These are phyloP conservation scores for Ridgeia piscesae DNA, from an alignment of 1,140 invertebrate species.

Conservation along the genomic window DNA sequence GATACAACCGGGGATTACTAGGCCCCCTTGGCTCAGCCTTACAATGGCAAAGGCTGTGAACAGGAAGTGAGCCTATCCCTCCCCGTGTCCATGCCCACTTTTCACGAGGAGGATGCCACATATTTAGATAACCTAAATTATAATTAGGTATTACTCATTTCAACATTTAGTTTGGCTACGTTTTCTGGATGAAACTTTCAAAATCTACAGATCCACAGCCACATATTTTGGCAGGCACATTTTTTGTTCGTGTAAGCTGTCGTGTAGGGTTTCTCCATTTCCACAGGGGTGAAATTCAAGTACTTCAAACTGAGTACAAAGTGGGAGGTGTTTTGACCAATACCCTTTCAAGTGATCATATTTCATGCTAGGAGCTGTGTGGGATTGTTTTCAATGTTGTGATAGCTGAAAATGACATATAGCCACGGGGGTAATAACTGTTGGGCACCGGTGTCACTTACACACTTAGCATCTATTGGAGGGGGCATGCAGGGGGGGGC, in stretches of 20 bases:
- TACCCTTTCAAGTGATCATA: neutral
- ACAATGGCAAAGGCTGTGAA: no score
- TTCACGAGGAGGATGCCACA: neutral
- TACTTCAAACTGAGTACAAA: neutral
- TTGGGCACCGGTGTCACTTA: neutral
- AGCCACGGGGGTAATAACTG: neutral
- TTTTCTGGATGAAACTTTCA: neutral
- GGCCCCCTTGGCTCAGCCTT: no score
- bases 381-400: neutral
- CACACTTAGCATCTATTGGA: neutral
- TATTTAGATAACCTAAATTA: neutral
- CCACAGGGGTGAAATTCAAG: neutral
- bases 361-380: neutral
- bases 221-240: neutral
- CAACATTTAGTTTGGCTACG: neutral
- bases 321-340: neutral
- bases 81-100: no score
- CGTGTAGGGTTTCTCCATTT: neutral
- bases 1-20: no score
- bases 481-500: no score
- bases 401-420: neutral
- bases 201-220: neutral
- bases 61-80: no score
- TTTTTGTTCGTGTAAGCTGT: neutral
- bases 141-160: neutral